A percentile compares a stretch with the other conserved stretches of the same genome.
phyloP scores from a whole-genome alignment of 2,113 vertebrate species.

The Melanotaenia duboulayi region DNA sequence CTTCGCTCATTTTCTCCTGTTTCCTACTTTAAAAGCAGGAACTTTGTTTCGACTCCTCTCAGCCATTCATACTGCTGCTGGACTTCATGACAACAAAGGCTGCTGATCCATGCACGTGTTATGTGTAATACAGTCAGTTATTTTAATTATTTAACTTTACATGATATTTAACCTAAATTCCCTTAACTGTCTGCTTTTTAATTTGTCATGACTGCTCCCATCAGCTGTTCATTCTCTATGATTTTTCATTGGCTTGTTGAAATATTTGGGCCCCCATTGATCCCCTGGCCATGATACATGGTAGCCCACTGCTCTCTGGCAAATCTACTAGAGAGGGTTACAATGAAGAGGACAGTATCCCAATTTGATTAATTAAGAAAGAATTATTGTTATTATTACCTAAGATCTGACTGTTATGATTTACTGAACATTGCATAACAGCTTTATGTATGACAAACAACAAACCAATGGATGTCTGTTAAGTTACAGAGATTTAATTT shows the following conservation, averaged over 20 bases:
- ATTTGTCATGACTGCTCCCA: slow-evolving; percentile 19
- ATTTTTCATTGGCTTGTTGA: slow-evolving; percentile 37
- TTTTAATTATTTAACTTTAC: too few relatives aligned
- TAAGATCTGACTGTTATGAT: slow-evolving; percentile 4
- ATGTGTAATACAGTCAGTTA: not conserved
- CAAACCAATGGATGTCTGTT: not conserved
- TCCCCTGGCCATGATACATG: too few relatives aligned
- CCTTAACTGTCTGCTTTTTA: slow-evolving; percentile 5
- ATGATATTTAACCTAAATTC: too few relatives aligned
- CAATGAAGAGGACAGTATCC: too few relatives aligned
- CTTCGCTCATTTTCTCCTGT: too few relatives aligned
- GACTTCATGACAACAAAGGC: not conserved
- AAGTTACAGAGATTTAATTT: slow-evolving; percentile 4
- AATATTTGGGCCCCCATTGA: slow-evolving; percentile 5
- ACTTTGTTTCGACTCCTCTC: slow-evolving; percentile 7
- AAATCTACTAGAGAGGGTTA: too few relatives aligned
- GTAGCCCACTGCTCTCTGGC: too few relatives aligned
- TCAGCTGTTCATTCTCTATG: slow-evolving; percentile 27
- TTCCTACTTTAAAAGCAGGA: not conserved
- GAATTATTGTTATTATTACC: too few relatives aligned
- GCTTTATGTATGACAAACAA: not conserved
- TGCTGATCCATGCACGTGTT: not conserved
- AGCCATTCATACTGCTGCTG: not conserved
- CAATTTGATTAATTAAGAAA: too few relatives aligned
- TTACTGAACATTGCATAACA: slow-evolving; percentile 1